A percentile compares a stretch with the other conserved stretches of the same genome.
Evolutionary conservation across 2,888 invertebrate genomes (phyloP).

Genomic region (Orthonychiurus folsomi): DNA sequence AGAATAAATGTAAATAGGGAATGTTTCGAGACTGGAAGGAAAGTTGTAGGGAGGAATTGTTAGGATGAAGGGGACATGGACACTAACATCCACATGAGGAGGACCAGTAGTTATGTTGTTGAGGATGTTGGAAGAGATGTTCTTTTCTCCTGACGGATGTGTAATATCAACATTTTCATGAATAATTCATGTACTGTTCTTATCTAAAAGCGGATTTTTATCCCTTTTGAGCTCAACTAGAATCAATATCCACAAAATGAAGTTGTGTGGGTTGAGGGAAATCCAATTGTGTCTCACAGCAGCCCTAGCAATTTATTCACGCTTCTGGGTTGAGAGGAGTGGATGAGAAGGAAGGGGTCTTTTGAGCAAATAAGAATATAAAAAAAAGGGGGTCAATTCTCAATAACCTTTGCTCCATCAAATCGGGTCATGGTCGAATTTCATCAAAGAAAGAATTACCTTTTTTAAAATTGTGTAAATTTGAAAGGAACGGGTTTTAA

Average conservation of each 20-base stretch:
- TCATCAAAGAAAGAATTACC: background rate
- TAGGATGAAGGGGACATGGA: background rate
- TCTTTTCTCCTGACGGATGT: slow-evolving; percentile 24
- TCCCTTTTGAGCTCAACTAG: slow-evolving; percentile 32
- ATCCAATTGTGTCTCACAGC: slow-evolving; percentile 34
- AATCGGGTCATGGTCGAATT: too few species aligned
- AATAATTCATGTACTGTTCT: slow-evolving; percentile 40
- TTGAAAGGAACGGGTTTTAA: background rate
- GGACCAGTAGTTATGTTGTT: background rate
- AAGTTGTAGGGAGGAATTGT: background rate
- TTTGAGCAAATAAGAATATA: background rate
- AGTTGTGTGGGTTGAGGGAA: slow-evolving; percentile 36
- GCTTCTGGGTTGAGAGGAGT: background rate
- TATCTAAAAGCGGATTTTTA: slow-evolving; percentile 40
- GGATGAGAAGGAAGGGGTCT: background rate
- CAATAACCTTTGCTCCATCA: too few species aligned
- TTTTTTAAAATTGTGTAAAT: background rate
- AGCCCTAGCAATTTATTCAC: slow-evolving; percentile 11
- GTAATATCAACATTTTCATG: slow-evolving; percentile 38
- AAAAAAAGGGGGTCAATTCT: background rate
- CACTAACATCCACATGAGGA: too few species aligned
- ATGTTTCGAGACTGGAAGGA: background rate
- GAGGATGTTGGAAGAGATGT: background rate
- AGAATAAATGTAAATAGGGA: slow-evolving; percentile 1
- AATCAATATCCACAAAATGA: slow-evolving; percentile 39